Percentiles rank a stretch among this genome's conserved stretches.
These are phyloP conservation scores for Drosophila asahinai DNA, from an alignment of 1,140 invertebrate species.

Conservation along the genomic window DNA sequence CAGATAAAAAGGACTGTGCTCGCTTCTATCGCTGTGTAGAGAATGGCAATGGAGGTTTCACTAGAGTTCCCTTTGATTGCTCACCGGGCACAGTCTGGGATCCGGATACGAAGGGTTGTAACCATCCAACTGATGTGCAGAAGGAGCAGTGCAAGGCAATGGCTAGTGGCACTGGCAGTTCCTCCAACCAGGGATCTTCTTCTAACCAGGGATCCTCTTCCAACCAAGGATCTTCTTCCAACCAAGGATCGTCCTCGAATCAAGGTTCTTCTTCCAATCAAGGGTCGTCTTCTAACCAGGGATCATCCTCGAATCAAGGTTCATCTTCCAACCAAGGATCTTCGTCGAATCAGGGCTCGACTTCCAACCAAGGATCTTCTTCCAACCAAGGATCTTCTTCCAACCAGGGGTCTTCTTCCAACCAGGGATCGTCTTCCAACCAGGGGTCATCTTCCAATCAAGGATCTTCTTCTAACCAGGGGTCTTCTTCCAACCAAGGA, in stretches of 20 bases:
- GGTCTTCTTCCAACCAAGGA: slow-evolving; percentile 37
- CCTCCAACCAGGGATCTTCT: slow-evolving; percentile 44
- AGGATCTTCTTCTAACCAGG: slow-evolving; percentile 36
- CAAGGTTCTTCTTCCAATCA: slow-evolving; percentile 15
- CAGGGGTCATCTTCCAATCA: slow-evolving; percentile 49
- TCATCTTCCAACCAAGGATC: slow-evolving; percentile 26
- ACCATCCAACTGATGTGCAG: slow-evolving; percentile 87
- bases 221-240: slow-evolving; percentile 42
- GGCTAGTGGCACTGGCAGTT: slow-evolving; percentile 50
- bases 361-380: slow-evolving; percentile 38
- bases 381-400: slow-evolving; percentile 16
- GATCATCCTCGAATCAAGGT: slow-evolving; percentile 36
- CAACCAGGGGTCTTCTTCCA: slow-evolving; percentile 24
- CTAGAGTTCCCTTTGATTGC: slow-evolving; percentile 88
- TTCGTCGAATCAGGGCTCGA: not conserved
- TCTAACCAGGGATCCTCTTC: slow-evolving; percentile 32
- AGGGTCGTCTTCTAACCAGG: slow-evolving; percentile 37
- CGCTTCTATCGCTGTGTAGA: slow-evolving; percentile 90
- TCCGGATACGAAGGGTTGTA: slow-evolving; percentile 84
- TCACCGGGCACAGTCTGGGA: slow-evolving; percentile 88
- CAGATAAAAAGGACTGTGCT: slow-evolving; percentile 84
- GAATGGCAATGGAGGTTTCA: slow-evolving; percentile 86
- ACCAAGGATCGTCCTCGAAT: slow-evolving; percentile 33
- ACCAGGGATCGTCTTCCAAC: slow-evolving; percentile 35
- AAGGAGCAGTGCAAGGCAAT: slow-evolving; percentile 86